Base-by-base conservation (phyloP, 1,140 invertebrate genomes). In the Hesperophylax magnus region DNA sequence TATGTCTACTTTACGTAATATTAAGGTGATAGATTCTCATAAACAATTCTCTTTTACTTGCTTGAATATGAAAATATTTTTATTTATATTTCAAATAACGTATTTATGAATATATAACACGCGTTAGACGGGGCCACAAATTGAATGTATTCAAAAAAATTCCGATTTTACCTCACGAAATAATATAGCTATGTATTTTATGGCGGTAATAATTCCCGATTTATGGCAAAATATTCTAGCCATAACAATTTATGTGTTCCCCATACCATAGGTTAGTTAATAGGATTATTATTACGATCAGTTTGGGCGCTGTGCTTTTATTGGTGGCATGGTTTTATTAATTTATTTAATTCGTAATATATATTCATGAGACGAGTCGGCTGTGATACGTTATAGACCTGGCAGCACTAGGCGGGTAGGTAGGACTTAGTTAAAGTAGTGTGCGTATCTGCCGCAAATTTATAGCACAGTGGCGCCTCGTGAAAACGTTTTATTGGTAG, bases 291-390 rank as follows among this genome's bases (percentile, higher is more conserved):
- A 58, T 22, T 58, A 18, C 56, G 56, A 22, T 22, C n/a, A 47
- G 39, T 47, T 47, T 47, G 9, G 39, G 39, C 39, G 9, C 39
- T 47, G 39, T 47, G 39, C 39, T 47, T 71, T 52, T 47, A 18
- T 20, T 47, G 39, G 39, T 71, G 67, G 67, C 67, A 9, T 47
- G 67, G 15, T 47, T 71, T 67, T 67, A 34, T 71, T 20, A 52
- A 71, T 47, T 71, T 47, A 47, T 71, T 71, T 71, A 71, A 47
- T 71, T 71, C 22, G 31, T 47, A n/a, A 71, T 71, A 47, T 71
- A 47, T 71, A 71, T 71, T 71, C 67, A 71, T 52, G 67, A 52
- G 34, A 71, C 22, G 67, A 71, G 27, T 18, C 67, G 15, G 24
- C 63, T 39, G 22, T 71, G 24, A 72, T 56, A 54, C 22, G 15